Percentiles rank a stretch among this genome's conserved stretches.
Evolutionary conservation across 1,140 invertebrate species (phyloP).

Genomic region (Bombyx mandarina): DNA sequence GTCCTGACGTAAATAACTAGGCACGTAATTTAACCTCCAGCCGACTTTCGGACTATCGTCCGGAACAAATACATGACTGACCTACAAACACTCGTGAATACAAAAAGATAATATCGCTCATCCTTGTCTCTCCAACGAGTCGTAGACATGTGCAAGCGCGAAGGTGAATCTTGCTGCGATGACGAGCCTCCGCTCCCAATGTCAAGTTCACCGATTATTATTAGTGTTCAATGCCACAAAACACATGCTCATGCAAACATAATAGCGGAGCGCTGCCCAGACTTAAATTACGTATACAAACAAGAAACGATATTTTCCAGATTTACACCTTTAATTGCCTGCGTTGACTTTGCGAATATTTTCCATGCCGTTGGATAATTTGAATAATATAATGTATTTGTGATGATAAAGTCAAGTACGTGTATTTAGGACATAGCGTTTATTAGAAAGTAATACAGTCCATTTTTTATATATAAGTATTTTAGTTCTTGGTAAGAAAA

Average conservation of each 20-base stretch:
- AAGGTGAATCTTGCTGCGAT: conserved; percentile 49
- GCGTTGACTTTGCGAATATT: not conserved
- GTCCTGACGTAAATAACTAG: conserved; percentile 42
- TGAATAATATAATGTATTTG: not conserved
- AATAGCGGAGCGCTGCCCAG: conserved; percentile 31
- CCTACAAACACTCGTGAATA: conserved; percentile 63
- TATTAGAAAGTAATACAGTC: too few species aligned
- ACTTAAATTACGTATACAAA: conserved; percentile 23
- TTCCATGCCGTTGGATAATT: not conserved
- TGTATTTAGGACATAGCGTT: too few species aligned
- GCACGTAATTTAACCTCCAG: conserved; percentile 63
- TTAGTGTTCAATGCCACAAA: conserved; percentile 68
- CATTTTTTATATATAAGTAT: too few species aligned
- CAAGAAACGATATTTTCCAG: conserved; percentile 15
- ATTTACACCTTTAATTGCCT: conserved; percentile 12
- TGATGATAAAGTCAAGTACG: too few species aligned
- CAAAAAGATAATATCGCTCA: conserved; percentile 43
- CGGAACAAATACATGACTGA: conserved; percentile 68
- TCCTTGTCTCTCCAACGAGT: conserved; percentile 39
- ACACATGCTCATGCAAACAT: conserved; percentile 57
- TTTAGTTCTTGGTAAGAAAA: too few species aligned
- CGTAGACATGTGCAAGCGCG: conserved; percentile 37
- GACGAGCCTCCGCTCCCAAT: conserved; percentile 68
- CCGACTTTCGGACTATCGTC: conserved; percentile 67
- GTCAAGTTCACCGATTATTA: conserved; percentile 71